Evolutionary conservation across 1,140 invertebrate species (phyloP), one percentile per base, ranked within the genome.

Genomic region (Cotesia glomerata): DNA sequence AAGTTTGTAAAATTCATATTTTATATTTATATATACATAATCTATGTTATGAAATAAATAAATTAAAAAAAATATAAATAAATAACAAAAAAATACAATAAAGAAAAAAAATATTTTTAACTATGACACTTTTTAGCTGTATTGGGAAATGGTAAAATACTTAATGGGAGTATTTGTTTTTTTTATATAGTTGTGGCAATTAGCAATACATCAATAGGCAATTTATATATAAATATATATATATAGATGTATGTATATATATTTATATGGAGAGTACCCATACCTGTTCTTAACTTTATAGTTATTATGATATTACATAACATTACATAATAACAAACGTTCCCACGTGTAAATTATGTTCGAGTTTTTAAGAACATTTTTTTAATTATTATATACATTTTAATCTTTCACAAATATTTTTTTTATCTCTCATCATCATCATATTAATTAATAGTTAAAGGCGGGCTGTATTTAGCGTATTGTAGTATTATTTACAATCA

Each of bases 391-490:
- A 45, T 11, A 35, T 67, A 26, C 14, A 26, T 32, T 9, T 52
- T 45, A 18, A 36, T 54, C 26, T 61, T 26, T 63, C 14, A 13
- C 45, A n/a, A 8, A 9, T 51, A 39, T 26, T n/a, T 18, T 32
- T 34, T 7, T 7, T 5, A 36, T 45, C 62, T 49, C 39, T 67
- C 35, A 39, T 54, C 59, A 35, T 67, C 35, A 39, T 54, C 59
- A 51, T 18, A 49, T 67, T 67, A 52, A 68, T 34, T 63, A 58
- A 73, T 51, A 67, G 52, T 45, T 68, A 68, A 69, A 68, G 65
- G 62, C 72, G 64, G 58, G 62, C 13, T 14, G 32, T 39, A 14
- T 32, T 54, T 32, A 58, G 32, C 39, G 11, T 59, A 8, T 58
- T 45, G 11, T 45, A 9, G 39, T 9, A 45, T 45, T 45, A 26